Evolutionary conservation across 1,140 invertebrate genomes (phyloP), one percentile per base, ranked within the genome.

Genomic region (Psilanteris sp.): DNA sequence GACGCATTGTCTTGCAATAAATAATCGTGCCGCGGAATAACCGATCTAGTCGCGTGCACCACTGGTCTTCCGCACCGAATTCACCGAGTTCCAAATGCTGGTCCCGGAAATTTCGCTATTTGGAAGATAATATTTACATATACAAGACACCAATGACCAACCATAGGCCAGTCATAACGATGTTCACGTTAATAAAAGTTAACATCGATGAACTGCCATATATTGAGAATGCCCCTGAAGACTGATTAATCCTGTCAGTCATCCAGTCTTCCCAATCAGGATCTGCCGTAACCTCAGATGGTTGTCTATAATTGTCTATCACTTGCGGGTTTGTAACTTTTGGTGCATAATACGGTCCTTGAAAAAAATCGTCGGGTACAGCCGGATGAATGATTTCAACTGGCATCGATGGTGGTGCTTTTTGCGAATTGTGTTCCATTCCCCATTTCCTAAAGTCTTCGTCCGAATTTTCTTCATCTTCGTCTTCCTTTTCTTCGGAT

Each of bases 281-380:
- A 2, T 6, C 5, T 1, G 68, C 44, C 0, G 61, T 68, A 0
- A 6, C 18, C 1, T 70, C 64, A 6, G 55, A 5, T 32, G 70
- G 26, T 41, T 75, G 71, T 5, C 77, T 46, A 50, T 81, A 85
- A 26, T 81, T 80, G 5, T 83, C 74, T 0, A 83, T 29, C 15
- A 71, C 16, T 16, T 82, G 74, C 0, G 72, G 73, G 1, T 68
- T 29, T 1, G 79, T 82, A 0, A 79, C 66, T 5, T 68, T 32
- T 0, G 78, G 43, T 0, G 74, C 61, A 15, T 79, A 79, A 37
- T 82, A 79, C 0, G 82, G 70, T 0, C 55, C 43, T n/a, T 77
- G 80, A 22, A 71, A 68, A 8, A 61, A 64, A 14, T 79, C 71
- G 7, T 72, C 64, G 0, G 50, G 24, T 27, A 54, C 44, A 4